Evolutionary conservation across 2,113 vertebrate species (phyloP).

Genomic region (Holacanthus passer): DNA sequence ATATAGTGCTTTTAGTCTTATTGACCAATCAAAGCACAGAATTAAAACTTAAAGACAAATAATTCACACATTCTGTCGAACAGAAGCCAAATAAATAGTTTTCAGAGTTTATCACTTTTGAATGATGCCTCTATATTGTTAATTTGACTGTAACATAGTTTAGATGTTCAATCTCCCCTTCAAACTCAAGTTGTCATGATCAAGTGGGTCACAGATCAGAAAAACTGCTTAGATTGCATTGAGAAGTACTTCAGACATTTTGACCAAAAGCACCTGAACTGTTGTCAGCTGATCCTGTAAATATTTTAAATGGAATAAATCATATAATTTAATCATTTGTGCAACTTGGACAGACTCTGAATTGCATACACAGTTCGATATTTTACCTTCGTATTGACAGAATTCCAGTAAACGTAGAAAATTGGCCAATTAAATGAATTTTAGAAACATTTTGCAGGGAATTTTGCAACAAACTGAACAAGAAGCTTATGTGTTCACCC

Average conservation of each 20-base stretch:
- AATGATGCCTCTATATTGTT: too few species aligned
- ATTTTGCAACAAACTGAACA: constrained; percentile 53
- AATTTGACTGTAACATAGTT: background rate
- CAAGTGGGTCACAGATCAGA: background rate
- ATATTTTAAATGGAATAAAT: background rate
- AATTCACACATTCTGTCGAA: background rate
- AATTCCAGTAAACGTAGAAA: constrained; percentile 11
- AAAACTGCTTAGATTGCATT: background rate
- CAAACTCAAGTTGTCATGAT: too few species aligned
- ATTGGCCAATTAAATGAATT: constrained; percentile 40
- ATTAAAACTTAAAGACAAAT: background rate
- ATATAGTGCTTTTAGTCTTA: too few species aligned
- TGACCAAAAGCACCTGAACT: background rate
- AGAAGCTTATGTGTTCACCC: constrained; percentile 39
- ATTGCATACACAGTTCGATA: background rate
- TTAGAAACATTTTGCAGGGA: constrained; percentile 1
- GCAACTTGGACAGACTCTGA: background rate
- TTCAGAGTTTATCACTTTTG: too few species aligned
- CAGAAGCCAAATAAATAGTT: background rate
- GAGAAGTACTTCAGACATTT: background rate
- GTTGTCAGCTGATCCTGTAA: background rate
- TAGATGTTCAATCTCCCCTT: background rate
- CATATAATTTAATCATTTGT: constrained; percentile 3
- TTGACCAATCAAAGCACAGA: too few species aligned
- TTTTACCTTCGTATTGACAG: background rate